phyloP scores from a whole-genome alignment of 2,797 vertebrate genomes.

The Hippoglossus hippoglossus region DNA sequence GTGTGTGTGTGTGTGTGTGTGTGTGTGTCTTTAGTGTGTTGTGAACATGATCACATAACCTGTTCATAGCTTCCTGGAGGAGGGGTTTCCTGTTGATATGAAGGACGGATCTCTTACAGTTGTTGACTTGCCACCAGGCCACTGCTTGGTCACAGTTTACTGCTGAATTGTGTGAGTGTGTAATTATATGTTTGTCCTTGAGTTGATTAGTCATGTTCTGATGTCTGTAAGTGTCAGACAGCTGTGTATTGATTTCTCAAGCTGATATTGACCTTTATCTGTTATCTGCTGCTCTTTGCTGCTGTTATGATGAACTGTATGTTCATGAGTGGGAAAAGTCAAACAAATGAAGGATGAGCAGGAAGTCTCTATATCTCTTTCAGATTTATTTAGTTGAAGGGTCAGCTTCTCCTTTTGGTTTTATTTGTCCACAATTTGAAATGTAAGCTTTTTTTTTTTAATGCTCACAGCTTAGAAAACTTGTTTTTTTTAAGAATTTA shows the following conservation, averaged over 20 bases:
- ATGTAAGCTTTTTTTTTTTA: background rate
- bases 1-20: conserved; percentile 36
- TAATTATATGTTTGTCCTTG: conserved; percentile 15
- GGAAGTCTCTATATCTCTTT: too few relatives aligned
- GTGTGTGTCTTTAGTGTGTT: conserved; percentile 12
- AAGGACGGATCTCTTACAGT: conserved; percentile 40
- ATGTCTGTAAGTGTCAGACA: background rate
- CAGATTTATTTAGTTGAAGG: too few relatives aligned
- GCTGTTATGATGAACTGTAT: background rate
- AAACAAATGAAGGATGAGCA: background rate
- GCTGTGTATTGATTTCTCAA: conserved; percentile 6
- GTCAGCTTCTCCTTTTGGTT: background rate
- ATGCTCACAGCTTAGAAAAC: too few relatives aligned
- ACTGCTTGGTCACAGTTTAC: conserved; percentile 17
- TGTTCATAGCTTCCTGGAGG: conserved; percentile 68
- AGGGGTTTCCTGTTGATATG: conserved; percentile 56
- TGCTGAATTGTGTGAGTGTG: conserved; percentile 24
- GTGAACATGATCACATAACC: conserved; percentile 57
- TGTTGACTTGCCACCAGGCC: conserved; percentile 31
- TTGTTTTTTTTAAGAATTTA: too few relatives aligned
- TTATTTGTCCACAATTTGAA: background rate
- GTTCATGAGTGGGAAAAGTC: background rate
- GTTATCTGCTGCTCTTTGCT: background rate
- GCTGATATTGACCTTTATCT: background rate
- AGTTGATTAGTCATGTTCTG: background rate